Evolutionary conservation across 2,113 vertebrate genomes (phyloP).

Genomic region (Saguinus imperator): DNA sequence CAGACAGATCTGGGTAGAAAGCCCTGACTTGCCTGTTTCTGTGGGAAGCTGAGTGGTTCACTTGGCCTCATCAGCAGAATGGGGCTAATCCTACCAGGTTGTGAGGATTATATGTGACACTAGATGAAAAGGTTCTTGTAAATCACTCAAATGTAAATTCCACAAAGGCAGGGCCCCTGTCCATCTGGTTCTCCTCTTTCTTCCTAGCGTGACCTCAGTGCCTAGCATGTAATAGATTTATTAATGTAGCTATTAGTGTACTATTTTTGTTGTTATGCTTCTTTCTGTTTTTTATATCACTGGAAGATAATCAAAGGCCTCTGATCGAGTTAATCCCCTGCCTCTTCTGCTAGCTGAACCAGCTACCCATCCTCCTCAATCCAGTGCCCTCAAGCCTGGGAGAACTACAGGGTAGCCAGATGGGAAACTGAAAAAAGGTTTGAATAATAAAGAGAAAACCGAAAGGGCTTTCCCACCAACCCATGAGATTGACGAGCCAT

Average conservation of each 20-base stretch:
- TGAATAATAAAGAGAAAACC: conserved; percentile 10
- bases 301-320: not conserved
- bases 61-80: not conserved
- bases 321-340: not conserved
- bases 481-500: conserved; percentile 49
- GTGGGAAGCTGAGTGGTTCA: not conserved
- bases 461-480: not conserved
- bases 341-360: not conserved
- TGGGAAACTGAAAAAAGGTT: not conserved
- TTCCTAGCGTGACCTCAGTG: fast-evolving
- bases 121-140: not conserved
- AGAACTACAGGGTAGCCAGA: not conserved
- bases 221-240: not conserved
- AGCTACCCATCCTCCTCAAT: not conserved
- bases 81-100: not conserved
- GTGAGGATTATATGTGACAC: not conserved
- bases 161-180: not conserved
- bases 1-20: not conserved
- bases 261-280: not conserved
- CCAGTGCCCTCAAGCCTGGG: not conserved
- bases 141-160: not conserved
- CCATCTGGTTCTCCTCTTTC: not conserved
- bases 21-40: not conserved
- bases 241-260: not conserved
- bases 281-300: not conserved